Percentiles rank a stretch among this genome's conserved stretches.
Conservation (phyloP, 2,888 invertebrate species). For the Ceriagrion tenellum region DNA sequence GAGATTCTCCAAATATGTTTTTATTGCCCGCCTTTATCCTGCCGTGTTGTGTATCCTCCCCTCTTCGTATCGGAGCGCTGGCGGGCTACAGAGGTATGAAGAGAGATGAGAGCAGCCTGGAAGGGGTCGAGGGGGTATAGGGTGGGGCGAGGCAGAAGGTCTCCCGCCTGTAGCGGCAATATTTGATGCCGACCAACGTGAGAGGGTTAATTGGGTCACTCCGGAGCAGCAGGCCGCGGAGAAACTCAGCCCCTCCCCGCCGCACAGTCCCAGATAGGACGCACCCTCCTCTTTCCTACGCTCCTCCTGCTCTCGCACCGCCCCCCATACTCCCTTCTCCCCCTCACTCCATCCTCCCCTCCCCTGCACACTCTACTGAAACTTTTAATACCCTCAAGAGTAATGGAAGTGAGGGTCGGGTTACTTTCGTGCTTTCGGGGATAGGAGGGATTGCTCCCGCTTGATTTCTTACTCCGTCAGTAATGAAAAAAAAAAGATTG, state of each 20-base stretch:
- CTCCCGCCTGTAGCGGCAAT: background rate
- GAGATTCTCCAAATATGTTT: background rate
- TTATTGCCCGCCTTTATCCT: background rate
- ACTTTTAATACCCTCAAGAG: conserved; percentile 38
- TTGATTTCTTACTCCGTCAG: background rate
- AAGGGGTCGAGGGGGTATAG: no score
- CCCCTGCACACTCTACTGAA: background rate
- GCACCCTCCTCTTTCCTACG: no score
- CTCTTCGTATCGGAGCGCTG: background rate
- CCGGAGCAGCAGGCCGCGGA: background rate
- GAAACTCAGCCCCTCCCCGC: background rate
- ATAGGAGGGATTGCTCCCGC: conserved; percentile 16
- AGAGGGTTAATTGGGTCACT: conserved; percentile 61
- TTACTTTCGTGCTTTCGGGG: background rate
- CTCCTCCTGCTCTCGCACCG: background rate
- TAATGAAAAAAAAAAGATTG: no score
- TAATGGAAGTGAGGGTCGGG: conserved; percentile 29
- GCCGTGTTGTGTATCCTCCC: background rate
- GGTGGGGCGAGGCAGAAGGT: background rate
- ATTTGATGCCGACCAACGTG: conserved; percentile 38
- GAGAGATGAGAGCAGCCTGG: background rate
- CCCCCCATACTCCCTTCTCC: background rate
- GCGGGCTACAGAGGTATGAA: background rate
- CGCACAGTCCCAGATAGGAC: no score
- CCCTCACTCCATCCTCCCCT: background rate